Evolutionary conservation across 2,797 vertebrate genomes (phyloP), one percentile per base, ranked within the genome.

Genomic region (Forpus xanthops): DNA sequence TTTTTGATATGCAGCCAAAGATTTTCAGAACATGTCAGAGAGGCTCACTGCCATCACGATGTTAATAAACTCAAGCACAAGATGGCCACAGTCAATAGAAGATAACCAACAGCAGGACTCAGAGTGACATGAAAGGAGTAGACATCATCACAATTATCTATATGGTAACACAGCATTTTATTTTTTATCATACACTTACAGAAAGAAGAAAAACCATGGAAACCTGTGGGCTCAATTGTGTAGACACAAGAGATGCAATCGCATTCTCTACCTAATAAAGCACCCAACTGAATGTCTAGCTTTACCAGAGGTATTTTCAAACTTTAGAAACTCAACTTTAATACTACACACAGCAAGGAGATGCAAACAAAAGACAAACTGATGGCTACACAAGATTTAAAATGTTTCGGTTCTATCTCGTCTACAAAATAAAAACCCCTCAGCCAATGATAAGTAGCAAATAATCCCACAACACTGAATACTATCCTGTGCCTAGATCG

Each of bases 261-360:
- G 56, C 47, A 71, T 90, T 94, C 93, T 87, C 74, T 80, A 82
- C 56, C 68, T 87, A 85, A 92, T 93, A 85, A 94, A 74, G 72
- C 58, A 84, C 53, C 41, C 89, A 92, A 61, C 28, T 92, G 53
- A 18, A 35, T 31, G 14, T 77, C 61, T 41, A 53, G 37, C 31
- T 94, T 56, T 85, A 75, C 56, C 39, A 61, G 41, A 87, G 35
- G 6, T 21, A 80, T 68, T 87, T 91, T n/a, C 65, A 85, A 71
- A 37, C 39, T 91, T 67, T 41, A 73, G 41, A 64, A 85, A 56
- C 5, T 45, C 37, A 67, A 74, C 15, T 82, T 52, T 23, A 76
- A 10, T 44, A 80, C 18, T 61, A 55, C 52, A 49, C 12, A 83
- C 53, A 50, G 53, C 7, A 53, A 80, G 55, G 30, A 83, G 8